Evolutionary conservation across 2,113 vertebrate genomes (phyloP), one percentile per base, ranked within the genome.

Genomic region (Actenoides hombroni): DNA sequence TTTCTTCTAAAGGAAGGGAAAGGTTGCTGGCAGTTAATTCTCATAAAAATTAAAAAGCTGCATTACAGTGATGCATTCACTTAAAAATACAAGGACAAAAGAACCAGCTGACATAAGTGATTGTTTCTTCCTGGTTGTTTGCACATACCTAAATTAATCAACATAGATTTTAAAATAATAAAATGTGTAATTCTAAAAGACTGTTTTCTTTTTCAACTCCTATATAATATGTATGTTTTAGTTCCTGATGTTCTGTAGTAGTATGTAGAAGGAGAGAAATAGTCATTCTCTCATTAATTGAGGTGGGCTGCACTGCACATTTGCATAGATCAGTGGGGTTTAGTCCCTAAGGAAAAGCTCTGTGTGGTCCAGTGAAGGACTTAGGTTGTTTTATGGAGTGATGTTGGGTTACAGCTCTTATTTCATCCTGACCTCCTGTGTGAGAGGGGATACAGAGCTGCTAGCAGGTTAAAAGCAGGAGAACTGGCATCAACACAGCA

Each of bases 331-430:
- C 92, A 73, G 74, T 94, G 77, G 86, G 56, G 85, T 96, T 93
- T 92, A 83, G 81, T 94, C 96, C 81, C 95, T 69, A 28, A 89
- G 86, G 95, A 84, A 79, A 71, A 95, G 16, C 83, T 89, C 95
- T 97, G 96, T 96, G 96, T 96, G 96, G 96, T 97, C 96, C 78
- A 80, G 91, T 96, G 94, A 96, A 96, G 94, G 88, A 96, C 91
- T 96, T 94, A 80, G 95, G 83, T 94, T 96, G 92, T 97, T 97
- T 97, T 95, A 95, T 95, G 91, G 81, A 91, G 95, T 96, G 92
- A 93, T 91, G 94, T 89, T 96, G 95, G 95, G 94, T 95, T 96
- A 92, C 70, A 94, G 78, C 74, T 96, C 94, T 96, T 81, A 94
- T 96, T 97, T 96, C 89, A 89, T 96, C 59, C 95, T 96, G 86